Percentiles rank a stretch among this genome's conserved stretches.
Conservation (phyloP, 2,888 invertebrate genomes). For the Lithophane semibrunnea region DNA sequence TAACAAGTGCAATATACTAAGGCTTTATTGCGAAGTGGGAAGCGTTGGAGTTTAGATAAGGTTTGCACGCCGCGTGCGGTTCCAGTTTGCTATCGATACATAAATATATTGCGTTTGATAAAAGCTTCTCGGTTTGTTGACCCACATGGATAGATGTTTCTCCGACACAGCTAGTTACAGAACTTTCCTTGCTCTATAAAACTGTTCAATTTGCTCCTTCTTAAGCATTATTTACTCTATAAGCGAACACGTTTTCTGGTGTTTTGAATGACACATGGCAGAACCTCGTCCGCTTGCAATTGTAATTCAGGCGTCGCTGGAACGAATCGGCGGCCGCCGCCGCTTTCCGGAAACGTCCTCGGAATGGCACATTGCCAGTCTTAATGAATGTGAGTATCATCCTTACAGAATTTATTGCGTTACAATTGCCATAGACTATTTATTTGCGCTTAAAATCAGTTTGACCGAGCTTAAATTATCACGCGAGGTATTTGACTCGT, state of each 20-base stretch:
- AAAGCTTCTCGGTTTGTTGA: conserved; percentile 80
- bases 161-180: conserved; percentile 18
- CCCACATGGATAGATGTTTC: conserved; percentile 64
- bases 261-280: conserved; percentile 80
- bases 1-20: conserved; percentile 43
- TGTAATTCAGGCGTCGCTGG: conserved; percentile 83
- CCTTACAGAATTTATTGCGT: conserved; percentile 76
- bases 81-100: conserved; percentile 78
- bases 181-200: conserved; percentile 36
- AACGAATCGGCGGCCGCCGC: conserved; percentile 81
- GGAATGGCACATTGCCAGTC: conserved; percentile 85
- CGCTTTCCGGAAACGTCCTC: conserved; percentile 85
- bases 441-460: conserved; percentile 59
- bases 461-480: conserved; percentile 58
- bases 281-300: conserved; percentile 82
- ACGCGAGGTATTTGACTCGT: conserved; percentile 55
- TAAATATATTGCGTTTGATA: conserved; percentile 77
- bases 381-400: conserved; percentile 79
- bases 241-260: conserved; percentile 36
- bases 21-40: conserved; percentile 73
- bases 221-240: conserved; percentile 12
- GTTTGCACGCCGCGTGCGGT: conserved; percentile 74
- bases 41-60: conserved; percentile 83
- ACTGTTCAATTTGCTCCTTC: conserved; percentile 8
- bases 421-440: conserved; percentile 66